Conservation (phyloP, 2,113 vertebrate species). For the Microcebus griseorufus region DNA sequence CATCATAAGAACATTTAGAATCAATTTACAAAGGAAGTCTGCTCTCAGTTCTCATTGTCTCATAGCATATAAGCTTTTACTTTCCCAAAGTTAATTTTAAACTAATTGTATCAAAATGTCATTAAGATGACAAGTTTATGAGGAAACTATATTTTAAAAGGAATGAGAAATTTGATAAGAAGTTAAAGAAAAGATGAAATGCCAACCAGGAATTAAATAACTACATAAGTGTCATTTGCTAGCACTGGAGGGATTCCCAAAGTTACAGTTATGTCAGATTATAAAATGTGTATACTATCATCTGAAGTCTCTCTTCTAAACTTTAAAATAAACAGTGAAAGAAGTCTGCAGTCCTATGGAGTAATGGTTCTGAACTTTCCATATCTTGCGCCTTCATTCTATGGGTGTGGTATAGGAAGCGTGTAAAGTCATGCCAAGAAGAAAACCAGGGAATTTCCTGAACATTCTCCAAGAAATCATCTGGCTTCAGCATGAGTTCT, state of each 20-base stretch:
- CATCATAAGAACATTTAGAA: neutral
- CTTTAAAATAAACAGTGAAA: slow-evolving; percentile 54
- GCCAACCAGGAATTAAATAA: slow-evolving; percentile 34
- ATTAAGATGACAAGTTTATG: neutral
- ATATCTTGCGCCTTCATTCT: neutral
- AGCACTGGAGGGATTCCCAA: neutral
- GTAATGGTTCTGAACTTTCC: slow-evolving; percentile 16
- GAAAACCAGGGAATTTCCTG: slow-evolving; percentile 37
- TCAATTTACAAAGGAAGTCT: slow-evolving; percentile 47
- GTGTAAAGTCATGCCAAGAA: slow-evolving; percentile 40
- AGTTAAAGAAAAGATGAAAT: slow-evolving; percentile 32
- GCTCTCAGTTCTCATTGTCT: neutral
- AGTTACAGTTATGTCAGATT: neutral
- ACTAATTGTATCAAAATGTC: slow-evolving; percentile 17
- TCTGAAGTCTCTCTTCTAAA: slow-evolving; percentile 39
- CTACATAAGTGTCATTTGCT: neutral
- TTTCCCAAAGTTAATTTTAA: slow-evolving; percentile 51
- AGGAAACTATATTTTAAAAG: slow-evolving; percentile 23
- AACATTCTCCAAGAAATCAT: slow-evolving; percentile 44
- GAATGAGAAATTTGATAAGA: slow-evolving; percentile 35
- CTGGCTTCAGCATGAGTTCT: slow-evolving; percentile 16
- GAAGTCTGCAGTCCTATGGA: neutral
- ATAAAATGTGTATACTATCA: slow-evolving; percentile 5
- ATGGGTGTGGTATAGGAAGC: neutral
- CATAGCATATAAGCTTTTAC: neutral